A percentile compares a stretch with the other conserved stretches of the same genome.
phyloP scores from a whole-genome alignment of 2,797 vertebrate species.

The Cynodonichthys magdalenae region DNA sequence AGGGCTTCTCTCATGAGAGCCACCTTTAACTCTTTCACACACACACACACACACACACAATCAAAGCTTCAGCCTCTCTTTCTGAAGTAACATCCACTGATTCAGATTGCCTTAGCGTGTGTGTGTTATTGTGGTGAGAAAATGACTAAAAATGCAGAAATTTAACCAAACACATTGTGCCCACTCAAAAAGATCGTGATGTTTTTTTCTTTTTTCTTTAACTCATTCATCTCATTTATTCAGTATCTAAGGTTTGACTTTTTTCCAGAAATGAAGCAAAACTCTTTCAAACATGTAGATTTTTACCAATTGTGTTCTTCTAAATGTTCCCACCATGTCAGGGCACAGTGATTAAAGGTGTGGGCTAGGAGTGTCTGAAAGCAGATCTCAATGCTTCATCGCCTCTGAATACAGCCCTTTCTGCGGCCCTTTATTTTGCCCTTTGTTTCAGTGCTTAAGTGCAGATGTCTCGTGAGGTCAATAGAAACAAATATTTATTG shows the following conservation, averaged over 20 bases:
- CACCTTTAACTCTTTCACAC: conserved; percentile 68
- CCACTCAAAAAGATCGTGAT: not conserved
- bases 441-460: conserved; percentile 34
- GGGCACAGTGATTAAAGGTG: conserved; percentile 58
- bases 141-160: conserved; percentile 20
- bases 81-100: conserved; percentile 25
- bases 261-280: not conserved
- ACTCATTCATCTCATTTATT: not conserved
- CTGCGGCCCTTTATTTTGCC: conserved; percentile 33
- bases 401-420: conserved; percentile 48
- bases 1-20: conserved; percentile 75
- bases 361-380: conserved; percentile 32
- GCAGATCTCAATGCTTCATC: conserved; percentile 31
- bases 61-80: conserved; percentile 44
- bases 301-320: conserved; percentile 6
- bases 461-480: conserved; percentile 28
- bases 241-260: not conserved
- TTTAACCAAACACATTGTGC: conserved; percentile 17
- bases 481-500: conserved; percentile 19
- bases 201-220: not conserved
- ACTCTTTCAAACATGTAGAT: conserved; percentile 1
- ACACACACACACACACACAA: conserved; percentile 29
- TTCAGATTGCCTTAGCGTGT: conserved; percentile 22
- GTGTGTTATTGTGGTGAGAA: conserved; percentile 19
- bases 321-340: conserved; percentile 14